Evolutionary conservation across 2,113 vertebrate species (phyloP).

Genomic region (Oryzias curvinotus): DNA sequence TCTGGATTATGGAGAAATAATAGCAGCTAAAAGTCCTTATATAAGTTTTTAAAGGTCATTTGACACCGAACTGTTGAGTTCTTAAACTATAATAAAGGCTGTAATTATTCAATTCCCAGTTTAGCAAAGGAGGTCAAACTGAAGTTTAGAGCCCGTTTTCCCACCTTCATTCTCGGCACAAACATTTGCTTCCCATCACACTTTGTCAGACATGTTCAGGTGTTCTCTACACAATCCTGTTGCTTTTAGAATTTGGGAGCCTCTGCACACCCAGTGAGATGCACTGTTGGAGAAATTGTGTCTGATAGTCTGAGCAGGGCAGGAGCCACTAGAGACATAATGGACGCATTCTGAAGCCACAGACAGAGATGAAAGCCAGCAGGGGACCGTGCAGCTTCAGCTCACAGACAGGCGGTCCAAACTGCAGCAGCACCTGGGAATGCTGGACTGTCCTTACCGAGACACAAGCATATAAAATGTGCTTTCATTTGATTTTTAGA

Average conservation of each 20-base stretch:
- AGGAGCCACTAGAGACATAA: conserved; percentile 44
- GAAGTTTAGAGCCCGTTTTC: background rate
- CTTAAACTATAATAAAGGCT: conserved; percentile 1
- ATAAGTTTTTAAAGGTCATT: conserved; percentile 18
- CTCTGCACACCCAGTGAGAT: conserved; percentile 31
- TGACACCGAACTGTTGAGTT: conserved; percentile 35
- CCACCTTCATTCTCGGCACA: background rate
- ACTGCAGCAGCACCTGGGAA: conserved; percentile 4
- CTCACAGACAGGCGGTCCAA: conserved; percentile 39
- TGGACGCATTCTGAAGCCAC: conserved; percentile 48
- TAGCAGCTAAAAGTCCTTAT: conserved; percentile 31
- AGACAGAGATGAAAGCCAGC: conserved; percentile 30
- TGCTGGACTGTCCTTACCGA: too few species aligned
- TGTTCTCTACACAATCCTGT: conserved; percentile 6
- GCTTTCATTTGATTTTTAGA: too few species aligned
- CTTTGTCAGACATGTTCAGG: background rate
- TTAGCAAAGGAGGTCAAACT: conserved; percentile 18
- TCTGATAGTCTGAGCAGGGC: conserved; percentile 33
- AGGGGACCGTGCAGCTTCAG: conserved; percentile 36
- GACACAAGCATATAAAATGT: too few species aligned
- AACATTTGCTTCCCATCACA: conserved; percentile 17
- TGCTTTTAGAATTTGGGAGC: too few species aligned
- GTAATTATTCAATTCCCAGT: background rate
- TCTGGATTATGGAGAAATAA: conserved; percentile 41
- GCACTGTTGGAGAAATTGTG: conserved; percentile 42